These are phyloP conservation scores for Eolophus roseicapilla DNA, from an alignment of 2,113 vertebrate genomes.

Conservation along the genomic window DNA sequence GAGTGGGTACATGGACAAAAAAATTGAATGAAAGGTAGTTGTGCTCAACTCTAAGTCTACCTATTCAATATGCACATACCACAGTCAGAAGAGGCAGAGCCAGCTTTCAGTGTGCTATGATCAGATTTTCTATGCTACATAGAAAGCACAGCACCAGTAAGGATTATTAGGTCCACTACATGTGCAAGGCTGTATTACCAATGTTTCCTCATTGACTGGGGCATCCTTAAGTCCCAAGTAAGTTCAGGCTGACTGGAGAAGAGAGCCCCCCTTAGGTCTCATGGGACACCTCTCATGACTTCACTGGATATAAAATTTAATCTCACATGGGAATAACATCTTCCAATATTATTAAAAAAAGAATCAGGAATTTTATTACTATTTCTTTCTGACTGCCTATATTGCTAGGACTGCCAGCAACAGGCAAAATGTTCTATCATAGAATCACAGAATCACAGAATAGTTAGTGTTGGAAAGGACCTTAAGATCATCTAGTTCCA, in stretches of 20 bases:
- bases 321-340: background rate
- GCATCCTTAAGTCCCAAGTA: background rate
- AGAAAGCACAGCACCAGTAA: background rate
- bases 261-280: background rate
- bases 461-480: background rate
- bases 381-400: background rate
- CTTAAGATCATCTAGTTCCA: background rate
- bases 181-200: background rate
- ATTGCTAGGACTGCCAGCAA: background rate
- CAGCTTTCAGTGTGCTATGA: background rate
- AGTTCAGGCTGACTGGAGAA: background rate
- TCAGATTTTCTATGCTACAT: background rate
- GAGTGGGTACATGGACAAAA: background rate
- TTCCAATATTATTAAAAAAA: background rate
- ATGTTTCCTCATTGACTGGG: background rate
- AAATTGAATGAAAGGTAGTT: background rate
- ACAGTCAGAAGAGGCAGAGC: background rate
- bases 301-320: background rate
- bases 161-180: background rate
- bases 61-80: background rate
- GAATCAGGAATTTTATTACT: background rate
- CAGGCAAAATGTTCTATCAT: background rate
- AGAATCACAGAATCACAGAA: background rate
- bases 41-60: background rate
- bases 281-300: background rate